Conservation (phyloP, 2,888 invertebrate species). For the Patella pellucida region DNA sequence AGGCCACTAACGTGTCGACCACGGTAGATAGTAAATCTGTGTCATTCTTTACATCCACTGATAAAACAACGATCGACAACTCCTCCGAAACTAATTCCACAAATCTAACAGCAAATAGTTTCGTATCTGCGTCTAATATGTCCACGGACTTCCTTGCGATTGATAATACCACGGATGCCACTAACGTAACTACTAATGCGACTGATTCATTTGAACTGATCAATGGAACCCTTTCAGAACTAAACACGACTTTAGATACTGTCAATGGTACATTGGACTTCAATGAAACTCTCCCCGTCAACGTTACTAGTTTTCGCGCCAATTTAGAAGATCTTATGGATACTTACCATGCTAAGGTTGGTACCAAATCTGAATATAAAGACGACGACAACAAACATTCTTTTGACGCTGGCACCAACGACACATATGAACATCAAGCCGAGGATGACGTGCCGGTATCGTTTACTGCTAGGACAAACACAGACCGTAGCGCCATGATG, state of each 20-base stretch:
- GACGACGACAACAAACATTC: background rate
- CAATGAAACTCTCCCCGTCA: background rate
- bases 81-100: too few relatives aligned
- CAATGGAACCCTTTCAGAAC: background rate
- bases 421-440: background rate
- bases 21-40: too few relatives aligned
- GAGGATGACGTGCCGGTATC: background rate
- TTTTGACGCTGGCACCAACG: background rate
- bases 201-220: background rate
- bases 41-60: too few relatives aligned
- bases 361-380: background rate
- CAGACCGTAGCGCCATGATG: constrained; percentile 15
- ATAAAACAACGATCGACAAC: too few relatives aligned
- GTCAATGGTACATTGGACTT: background rate
- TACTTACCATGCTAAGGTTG: background rate
- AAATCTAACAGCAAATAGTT: background rate
- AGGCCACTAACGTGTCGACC: too few relatives aligned
- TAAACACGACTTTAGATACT: background rate
- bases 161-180: background rate
- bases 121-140: background rate
- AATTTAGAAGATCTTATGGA: constrained; percentile 3
- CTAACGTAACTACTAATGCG: background rate
- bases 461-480: background rate
- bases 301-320: background rate
- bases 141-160: background rate